phyloP scores from a whole-genome alignment of 35 echinoderm and acorn worm species.

The Stichopus chloronotus region DNA sequence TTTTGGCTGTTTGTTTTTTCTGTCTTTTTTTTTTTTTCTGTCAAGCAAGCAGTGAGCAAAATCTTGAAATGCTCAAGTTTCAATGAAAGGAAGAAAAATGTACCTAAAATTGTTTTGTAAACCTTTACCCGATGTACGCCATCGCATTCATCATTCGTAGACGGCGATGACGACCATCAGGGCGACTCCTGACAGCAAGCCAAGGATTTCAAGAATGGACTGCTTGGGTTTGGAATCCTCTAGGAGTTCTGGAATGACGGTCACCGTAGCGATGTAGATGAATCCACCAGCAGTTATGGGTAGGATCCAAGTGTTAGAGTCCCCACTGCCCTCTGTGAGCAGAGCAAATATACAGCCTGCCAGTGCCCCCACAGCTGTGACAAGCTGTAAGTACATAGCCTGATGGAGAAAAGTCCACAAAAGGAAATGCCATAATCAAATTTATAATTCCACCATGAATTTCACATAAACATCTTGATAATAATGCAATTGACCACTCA shows the following conservation, averaged over 20 bases:
- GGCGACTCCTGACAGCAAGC: constrained; percentile 65
- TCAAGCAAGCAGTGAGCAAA: too few species aligned
- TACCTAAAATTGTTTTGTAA: too few species aligned
- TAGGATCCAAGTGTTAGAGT: constrained; percentile 81
- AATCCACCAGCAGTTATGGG: constrained; percentile 93
- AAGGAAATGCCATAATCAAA: background rate
- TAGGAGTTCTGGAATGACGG: constrained; percentile 91
- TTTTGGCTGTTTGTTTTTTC: too few species aligned
- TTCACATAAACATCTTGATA: background rate
- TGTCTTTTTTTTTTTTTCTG: too few species aligned
- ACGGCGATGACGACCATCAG: constrained; percentile 89
- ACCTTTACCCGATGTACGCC: too few species aligned
- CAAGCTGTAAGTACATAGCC: constrained; percentile 90
- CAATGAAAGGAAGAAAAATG: too few species aligned
- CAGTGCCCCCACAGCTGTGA: constrained; percentile 87
- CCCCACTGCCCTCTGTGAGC: constrained; percentile 79
- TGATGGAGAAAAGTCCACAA: constrained; percentile 50
- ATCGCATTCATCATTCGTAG: constrained; percentile 46
- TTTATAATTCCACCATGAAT: background rate
- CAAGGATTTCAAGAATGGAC: constrained; percentile 76
- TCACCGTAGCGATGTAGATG: constrained; percentile 94
- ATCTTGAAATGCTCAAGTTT: too few species aligned
- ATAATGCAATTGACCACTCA: background rate
- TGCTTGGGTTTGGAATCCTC: constrained; percentile 72
- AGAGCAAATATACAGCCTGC: constrained; percentile 85